phyloP scores from a whole-genome alignment of 1,140 invertebrate species.

The Nephotettix cincticeps region DNA sequence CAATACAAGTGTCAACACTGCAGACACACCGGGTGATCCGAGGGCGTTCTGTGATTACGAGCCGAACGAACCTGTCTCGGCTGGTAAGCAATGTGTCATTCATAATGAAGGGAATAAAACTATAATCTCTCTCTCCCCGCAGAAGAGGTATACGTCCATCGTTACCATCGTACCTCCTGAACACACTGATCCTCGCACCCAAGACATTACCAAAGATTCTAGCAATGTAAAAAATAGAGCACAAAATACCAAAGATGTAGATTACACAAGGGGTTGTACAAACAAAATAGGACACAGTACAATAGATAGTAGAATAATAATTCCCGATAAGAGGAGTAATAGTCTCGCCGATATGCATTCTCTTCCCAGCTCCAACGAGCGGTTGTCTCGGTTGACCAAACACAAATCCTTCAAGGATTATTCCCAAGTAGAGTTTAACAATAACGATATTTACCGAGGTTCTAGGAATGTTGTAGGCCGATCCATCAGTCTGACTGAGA shows the following conservation, averaged over 20 bases:
- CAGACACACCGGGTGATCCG: constrained; percentile 32
- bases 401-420: constrained; percentile 7
- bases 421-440: constrained; percentile 10
- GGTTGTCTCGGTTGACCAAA: background rate
- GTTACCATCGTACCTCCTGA: constrained; percentile 2
- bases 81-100: constrained; percentile 35
- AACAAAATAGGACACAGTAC: background rate
- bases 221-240: background rate
- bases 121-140: background rate
- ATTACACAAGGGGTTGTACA: background rate
- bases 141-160: constrained; percentile 14
- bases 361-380: background rate
- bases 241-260: background rate
- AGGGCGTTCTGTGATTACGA: constrained; percentile 34
- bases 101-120: constrained; percentile 15
- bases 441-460: background rate
- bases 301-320: background rate
- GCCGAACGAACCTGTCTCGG: constrained; percentile 15
- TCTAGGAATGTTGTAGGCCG: background rate
- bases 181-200: background rate
- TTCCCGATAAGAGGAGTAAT: background rate
- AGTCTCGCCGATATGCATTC: background rate
- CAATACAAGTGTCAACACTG: constrained; percentile 48
- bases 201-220: background rate
- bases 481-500: background rate